Evolutionary conservation across 2,113 vertebrate genomes (phyloP).

Genomic region (Misgurnus anguillicaudatus): DNA sequence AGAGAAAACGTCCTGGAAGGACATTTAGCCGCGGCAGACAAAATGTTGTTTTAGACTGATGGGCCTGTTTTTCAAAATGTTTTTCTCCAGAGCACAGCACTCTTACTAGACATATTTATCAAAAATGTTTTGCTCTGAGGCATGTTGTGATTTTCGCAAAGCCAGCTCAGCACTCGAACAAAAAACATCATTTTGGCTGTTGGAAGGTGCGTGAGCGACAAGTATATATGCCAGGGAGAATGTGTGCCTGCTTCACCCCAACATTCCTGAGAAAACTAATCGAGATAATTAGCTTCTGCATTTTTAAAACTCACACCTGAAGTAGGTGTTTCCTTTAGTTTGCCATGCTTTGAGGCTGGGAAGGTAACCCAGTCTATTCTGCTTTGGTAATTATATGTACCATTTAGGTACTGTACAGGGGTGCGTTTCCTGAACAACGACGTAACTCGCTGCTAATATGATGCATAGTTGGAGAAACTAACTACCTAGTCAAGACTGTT

Average conservation of each 20-base stretch:
- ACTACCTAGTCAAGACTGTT: no score
- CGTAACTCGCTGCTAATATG: no score
- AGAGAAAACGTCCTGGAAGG: slow-evolving; percentile 45
- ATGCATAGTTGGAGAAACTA: no score
- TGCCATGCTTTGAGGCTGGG: slow-evolving; percentile 12
- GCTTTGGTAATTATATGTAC: no score
- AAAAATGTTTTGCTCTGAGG: slow-evolving; percentile 64
- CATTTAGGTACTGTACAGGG: no score
- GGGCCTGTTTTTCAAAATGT: slow-evolving; percentile 56
- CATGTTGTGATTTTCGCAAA: slow-evolving; percentile 66
- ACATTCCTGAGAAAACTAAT: slow-evolving; percentile 38
- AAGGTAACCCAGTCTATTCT: no score
- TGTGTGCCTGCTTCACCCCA: slow-evolving; percentile 54
- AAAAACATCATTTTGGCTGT: slow-evolving; percentile 46
- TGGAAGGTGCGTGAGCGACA: slow-evolving; percentile 56
- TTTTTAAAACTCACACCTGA: slow-evolving; percentile 6
- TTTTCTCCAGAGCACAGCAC: slow-evolving; percentile 55
- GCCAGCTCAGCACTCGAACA: slow-evolving; percentile 49
- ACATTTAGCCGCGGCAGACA: slow-evolving; percentile 57
- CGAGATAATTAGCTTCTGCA: slow-evolving; percentile 25
- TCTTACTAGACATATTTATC: slow-evolving; percentile 67
- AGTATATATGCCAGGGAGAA: slow-evolving; percentile 52
- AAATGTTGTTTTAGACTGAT: slow-evolving; percentile 59
- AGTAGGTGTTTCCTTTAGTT: slow-evolving; percentile 22
- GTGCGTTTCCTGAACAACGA: no score